A percentile compares a stretch with the other conserved stretches of the same genome.
Conservation (phyloP, 2,113 vertebrate genomes). For the Paracanthobrama guichenoti region DNA sequence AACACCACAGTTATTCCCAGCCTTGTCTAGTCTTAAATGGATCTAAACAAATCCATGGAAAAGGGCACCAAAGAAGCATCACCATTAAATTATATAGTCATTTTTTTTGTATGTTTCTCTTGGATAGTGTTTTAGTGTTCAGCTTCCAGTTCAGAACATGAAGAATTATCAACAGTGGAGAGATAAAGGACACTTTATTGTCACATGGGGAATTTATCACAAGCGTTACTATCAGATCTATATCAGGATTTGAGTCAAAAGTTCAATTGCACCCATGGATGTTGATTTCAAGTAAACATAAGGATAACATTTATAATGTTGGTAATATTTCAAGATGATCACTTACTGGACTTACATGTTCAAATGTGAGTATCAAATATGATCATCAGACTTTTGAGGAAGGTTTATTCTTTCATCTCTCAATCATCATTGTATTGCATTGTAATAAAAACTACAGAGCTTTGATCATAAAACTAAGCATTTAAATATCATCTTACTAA, state of each 20-base stretch:
- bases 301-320: too few species aligned
- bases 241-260: conserved; percentile 13
- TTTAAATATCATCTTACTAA: too few species aligned
- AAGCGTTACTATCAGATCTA: neutral
- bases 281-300: neutral
- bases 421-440: too few species aligned
- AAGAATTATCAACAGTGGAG: neutral
- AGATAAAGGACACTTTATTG: neutral
- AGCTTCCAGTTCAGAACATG: neutral
- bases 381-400: too few species aligned
- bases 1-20: neutral
- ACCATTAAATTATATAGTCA: neutral
- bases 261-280: neutral
- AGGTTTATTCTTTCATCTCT: too few species aligned
- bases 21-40: neutral
- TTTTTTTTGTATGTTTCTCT: neutral
- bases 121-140: neutral
- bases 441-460: too few species aligned
- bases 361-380: too few species aligned
- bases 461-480: too few species aligned
- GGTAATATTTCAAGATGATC: too few species aligned
- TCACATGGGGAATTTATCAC: neutral
- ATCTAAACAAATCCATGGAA: neutral
- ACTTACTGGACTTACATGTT: too few species aligned
- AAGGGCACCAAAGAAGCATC: neutral